Conservation (phyloP, 2,113 vertebrate genomes). For the Arizona elegans region DNA sequence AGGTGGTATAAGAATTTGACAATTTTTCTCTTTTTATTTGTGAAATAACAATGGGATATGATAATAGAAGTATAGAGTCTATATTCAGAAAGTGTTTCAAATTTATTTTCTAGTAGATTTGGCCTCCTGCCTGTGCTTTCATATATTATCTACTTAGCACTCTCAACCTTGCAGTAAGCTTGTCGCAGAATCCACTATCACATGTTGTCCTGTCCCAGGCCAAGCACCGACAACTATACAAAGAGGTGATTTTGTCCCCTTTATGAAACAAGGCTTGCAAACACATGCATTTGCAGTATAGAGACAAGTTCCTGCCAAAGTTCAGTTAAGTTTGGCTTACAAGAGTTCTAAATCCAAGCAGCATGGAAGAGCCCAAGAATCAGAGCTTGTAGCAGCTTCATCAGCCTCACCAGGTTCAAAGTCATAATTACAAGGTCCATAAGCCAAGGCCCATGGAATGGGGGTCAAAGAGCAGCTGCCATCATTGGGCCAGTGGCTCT, state of each 20-base stretch:
- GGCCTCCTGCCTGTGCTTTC: neutral
- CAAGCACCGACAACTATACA: neutral
- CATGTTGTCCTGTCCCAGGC: neutral
- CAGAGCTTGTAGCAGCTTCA: neutral
- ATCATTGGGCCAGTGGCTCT: neutral
- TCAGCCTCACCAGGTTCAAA: neutral
- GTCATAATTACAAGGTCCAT: neutral
- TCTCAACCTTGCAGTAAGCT: neutral
- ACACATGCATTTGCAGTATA: neutral
- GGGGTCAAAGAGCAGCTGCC: neutral
- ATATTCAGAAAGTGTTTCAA: neutral
- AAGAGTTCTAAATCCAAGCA: neutral
- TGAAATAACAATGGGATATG: neutral
- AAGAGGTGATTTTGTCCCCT: neutral
- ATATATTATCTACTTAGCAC: neutral
- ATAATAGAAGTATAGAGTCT: neutral
- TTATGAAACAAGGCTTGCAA: neutral
- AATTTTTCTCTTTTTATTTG: neutral
- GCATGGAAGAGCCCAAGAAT: neutral
- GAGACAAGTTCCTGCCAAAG: neutral
- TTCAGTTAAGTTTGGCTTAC: neutral
- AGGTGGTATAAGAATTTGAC: neutral
- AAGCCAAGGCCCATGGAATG: neutral
- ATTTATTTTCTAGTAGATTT: neutral
- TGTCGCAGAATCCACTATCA: neutral